Evolutionary conservation across 2,797 vertebrate species (phyloP).

Genomic region (Heteromormyrus szaboi): DNA sequence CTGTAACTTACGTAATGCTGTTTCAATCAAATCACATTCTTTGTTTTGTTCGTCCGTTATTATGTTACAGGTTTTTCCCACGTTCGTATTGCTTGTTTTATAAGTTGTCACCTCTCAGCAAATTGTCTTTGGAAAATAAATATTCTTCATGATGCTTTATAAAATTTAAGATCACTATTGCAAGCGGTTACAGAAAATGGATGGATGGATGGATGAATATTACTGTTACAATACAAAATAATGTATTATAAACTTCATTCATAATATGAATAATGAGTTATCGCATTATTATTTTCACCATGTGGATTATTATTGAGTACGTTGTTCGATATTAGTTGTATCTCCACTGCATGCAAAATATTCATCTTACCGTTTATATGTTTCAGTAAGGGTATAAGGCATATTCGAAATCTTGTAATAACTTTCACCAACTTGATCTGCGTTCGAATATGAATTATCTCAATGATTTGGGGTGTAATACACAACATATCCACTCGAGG

Average conservation of each 20-base stretch:
- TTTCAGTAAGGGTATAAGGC: background rate
- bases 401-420: background rate
- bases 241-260: background rate
- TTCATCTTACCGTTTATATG: background rate
- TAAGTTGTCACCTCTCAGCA: background rate
- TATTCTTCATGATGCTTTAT: background rate
- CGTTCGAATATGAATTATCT: background rate
- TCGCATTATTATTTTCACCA: background rate
- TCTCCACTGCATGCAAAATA: background rate
- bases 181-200: background rate
- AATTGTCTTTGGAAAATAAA: background rate
- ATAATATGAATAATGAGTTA: background rate
- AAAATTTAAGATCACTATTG: background rate
- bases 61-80: background rate
- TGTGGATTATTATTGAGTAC: background rate
- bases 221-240: background rate
- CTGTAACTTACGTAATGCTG: background rate
- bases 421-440: background rate
- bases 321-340: background rate
- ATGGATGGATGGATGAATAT: background rate
- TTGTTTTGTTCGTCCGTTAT: background rate
- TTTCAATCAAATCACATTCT: background rate
- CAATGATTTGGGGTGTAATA: background rate
- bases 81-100: background rate
- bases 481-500: slow-evolving; percentile 4